phyloP scores from a whole-genome alignment of 2,113 vertebrate species.

The Amblyopsis rosae region DNA sequence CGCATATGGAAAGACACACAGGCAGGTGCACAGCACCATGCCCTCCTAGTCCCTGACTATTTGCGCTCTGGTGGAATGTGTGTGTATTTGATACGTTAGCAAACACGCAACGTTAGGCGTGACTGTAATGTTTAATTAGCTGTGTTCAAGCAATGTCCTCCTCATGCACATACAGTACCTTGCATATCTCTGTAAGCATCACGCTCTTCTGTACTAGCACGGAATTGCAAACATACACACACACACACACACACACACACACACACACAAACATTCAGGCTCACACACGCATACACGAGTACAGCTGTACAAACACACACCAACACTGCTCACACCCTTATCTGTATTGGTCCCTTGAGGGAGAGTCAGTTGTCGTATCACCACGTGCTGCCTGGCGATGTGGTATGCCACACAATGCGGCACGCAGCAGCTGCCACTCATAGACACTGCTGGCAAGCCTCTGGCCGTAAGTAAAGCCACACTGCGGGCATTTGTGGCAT shows the following conservation, averaged over 20 bases:
- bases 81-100: constrained; percentile 24
- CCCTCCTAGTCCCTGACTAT: constrained; percentile 12
- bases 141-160: constrained; percentile 34
- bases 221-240: constrained; percentile 40
- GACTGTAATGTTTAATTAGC: constrained; percentile 36
- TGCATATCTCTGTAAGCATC: constrained; percentile 45
- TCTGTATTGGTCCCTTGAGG: constrained; percentile 53
- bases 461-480: too few relatives aligned
- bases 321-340: constrained; percentile 55
- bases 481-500: constrained; percentile 48
- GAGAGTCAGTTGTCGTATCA: constrained; percentile 46
- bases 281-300: constrained; percentile 28
- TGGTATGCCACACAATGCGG: constrained; percentile 59
- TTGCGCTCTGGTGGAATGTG: constrained; percentile 4
- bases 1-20: not conserved
- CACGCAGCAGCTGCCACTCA: constrained; percentile 60
- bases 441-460: too few relatives aligned
- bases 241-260: not conserved
- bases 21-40: not conserved
- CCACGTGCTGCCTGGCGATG: constrained; percentile 30
- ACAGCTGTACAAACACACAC: constrained; percentile 18
- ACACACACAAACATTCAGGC: constrained; percentile 1
- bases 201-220: constrained; percentile 31
- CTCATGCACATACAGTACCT: constrained; percentile 21
- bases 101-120: constrained; percentile 6